Base-by-base conservation (phyloP, 2,113 vertebrate species). In the Paralichthys olivaceus region DNA sequence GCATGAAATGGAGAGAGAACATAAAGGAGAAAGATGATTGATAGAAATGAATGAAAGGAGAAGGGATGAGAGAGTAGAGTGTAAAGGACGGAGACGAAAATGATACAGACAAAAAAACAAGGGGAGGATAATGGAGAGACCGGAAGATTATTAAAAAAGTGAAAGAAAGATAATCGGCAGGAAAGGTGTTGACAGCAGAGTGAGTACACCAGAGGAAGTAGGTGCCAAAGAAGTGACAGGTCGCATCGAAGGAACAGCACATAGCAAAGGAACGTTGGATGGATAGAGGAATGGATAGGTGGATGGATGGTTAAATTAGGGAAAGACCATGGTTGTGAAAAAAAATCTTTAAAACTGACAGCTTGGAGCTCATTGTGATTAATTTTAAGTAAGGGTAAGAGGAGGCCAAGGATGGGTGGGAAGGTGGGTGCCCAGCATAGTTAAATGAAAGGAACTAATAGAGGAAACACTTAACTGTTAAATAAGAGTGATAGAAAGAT, bases 21-120 rank as follows among this genome's bases (percentile, higher is more conserved):
- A 81, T 56, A 70, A 80, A 73, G 22, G 60, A 77, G 56, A 76
- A 51, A 20, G 55, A 82, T 67, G 64, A 79, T 81, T 77, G 75
- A 84, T 72, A 53, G 77, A 84, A 69, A 88, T 59, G 43, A 72
- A 58, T 75, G 19, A 79, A 59, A 72, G 53, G 47, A 78, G 60
- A 71, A 76, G 43, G 40, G 67, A 69, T 69, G 37, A 76, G 51
- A 69, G 62, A 68, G 14, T 25, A 22, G 58, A 69, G 37, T 34
- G 37, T 69, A 62, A 56, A 51, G 56, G 63, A 78, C 23, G 32
- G 75, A 54, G 69, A 43, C 4, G 20, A 74, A 80, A 84, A 78
- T 53, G 53, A 89, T 63, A 51, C 67, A 65, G 55, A 29, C 28
- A 69, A 28, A 45, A 64, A 69, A 87, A 63, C 6, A 34, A 75